Evolutionary conservation across 2,113 vertebrate genomes (phyloP).

Genomic region (Lepisosteus oculatus): DNA sequence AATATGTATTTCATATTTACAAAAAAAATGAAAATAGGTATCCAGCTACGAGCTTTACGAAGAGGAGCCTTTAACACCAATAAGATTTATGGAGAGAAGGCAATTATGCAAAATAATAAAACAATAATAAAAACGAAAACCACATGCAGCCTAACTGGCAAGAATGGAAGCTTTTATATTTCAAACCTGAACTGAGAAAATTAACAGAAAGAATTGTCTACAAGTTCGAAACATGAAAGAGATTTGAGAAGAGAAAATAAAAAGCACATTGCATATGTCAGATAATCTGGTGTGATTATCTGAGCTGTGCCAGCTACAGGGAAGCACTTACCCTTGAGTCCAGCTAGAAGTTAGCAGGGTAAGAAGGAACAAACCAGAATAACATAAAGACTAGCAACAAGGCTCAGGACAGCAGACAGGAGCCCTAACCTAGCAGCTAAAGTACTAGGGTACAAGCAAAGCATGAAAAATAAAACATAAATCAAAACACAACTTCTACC

Average conservation of each 20-base stretch:
- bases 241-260: constrained; percentile 78
- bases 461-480: constrained; percentile 87
- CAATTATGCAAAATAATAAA: constrained; percentile 91
- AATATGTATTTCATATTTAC: constrained; percentile 55
- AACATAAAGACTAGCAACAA: constrained; percentile 99
- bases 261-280: constrained; percentile 93
- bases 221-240: constrained; percentile 95
- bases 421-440: constrained; percentile 97
- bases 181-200: constrained; percentile 86
- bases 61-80: constrained; percentile 86
- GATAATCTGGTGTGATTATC: constrained; percentile 99
- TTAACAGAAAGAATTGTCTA: constrained; percentile 82
- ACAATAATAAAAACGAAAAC: constrained; percentile 51
- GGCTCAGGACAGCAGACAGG: constrained; percentile 99
- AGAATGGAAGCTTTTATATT: constrained; percentile 86
- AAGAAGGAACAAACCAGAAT: constrained; percentile 99
- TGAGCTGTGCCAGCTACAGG: constrained; percentile 95
- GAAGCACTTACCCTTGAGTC: constrained; percentile 99
- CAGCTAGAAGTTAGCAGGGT: constrained; percentile 99
- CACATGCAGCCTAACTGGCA: constrained; percentile 97
- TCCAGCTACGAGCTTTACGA: constrained; percentile 79
- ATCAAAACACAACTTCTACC: constrained; percentile 70
- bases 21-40: constrained; percentile 63
- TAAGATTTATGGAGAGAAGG: constrained; percentile 92
- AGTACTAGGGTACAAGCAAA: constrained; percentile 97